Base-by-base conservation (phyloP, 2,113 vertebrate genomes). In the Serilophus lunatus region DNA sequence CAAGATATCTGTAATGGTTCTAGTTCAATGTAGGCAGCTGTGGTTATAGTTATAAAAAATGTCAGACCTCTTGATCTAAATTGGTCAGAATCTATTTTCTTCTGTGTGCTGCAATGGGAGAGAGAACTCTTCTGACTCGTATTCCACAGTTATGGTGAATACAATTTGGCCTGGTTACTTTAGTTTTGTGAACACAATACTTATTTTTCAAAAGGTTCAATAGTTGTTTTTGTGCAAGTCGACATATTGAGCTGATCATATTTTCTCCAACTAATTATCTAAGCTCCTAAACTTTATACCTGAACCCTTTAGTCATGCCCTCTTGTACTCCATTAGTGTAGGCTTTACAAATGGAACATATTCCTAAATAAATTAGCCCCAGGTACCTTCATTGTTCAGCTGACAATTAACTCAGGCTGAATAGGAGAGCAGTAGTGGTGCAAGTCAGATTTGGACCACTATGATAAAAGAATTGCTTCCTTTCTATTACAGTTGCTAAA, bases 281-380 rank as follows among this genome's bases (percentile, higher is more conserved):
- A 64, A 79, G 47, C 68, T 93, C 44, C 66, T 88, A 83, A 90
- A 56, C 64, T 61, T 90, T 78, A 63, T 75, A 70, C 26, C 50
- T 49, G 75, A 80, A 72, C 83, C 63, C 65, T 88, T 95, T 78
- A 82, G 85, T 94, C 31, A 53, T 82, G 57, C 74, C 45, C 70
- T 92, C 83, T 95, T 82, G 61, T 92, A 68, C 47, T 92, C 87
- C 44, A 71, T 36, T 83, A 82, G 35, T 11, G 5, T 65, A 66
- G 44, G 64, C 47, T 93, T 92, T 93, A 81, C 42, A 88, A 54
- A 60, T 68, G n/a, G 79, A 95, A 83, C 38, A 42, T 77, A 49
- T 86, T 81, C 54, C 85, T 93, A 94, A 90, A 95, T 74, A 95
- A 86, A 93, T 92, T 71, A 68, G 36, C 64, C 74, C 49, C 47